Evolutionary conservation across 2,113 vertebrate species (phyloP).

Genomic region (Megaceryle torquata): DNA sequence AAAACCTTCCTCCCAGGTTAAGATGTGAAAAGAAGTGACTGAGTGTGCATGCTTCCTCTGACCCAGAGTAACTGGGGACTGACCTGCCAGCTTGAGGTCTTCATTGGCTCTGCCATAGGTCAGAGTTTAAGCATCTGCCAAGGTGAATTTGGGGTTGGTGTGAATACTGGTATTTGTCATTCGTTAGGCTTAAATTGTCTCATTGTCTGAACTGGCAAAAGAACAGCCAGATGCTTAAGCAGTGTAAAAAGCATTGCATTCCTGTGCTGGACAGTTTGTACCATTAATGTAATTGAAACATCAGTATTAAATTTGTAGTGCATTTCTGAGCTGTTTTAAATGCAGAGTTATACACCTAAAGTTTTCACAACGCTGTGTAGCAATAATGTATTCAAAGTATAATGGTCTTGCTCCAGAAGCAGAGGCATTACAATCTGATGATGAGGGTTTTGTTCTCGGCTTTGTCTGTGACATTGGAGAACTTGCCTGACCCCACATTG

Average conservation of each 20-base stretch:
- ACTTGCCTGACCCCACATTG: neutral
- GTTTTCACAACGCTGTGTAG: neutral
- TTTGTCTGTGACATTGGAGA: neutral
- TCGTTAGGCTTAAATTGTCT: neutral
- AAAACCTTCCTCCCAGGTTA: neutral
- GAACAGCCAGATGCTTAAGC: conserved; percentile 1
- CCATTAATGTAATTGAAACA: neutral
- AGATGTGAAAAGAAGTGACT: neutral
- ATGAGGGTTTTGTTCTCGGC: neutral
- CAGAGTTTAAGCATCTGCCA: neutral
- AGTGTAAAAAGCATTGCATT: neutral
- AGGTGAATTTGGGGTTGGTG: neutral
- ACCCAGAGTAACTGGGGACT: neutral
- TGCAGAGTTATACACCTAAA: neutral
- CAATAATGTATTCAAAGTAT: neutral
- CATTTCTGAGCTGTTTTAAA: neutral
- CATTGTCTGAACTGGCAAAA: neutral
- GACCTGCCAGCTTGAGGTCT: neutral
- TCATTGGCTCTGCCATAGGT: neutral
- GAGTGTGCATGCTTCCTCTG: neutral
- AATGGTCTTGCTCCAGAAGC: neutral
- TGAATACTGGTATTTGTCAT: neutral
- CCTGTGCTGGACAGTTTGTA: neutral
- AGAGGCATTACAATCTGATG: neutral
- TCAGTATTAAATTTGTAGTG: neutral